A percentile compares a stretch with the other conserved stretches of the same genome.
Evolutionary conservation across 2,113 vertebrate genomes (phyloP).

Genomic region (Eptatretus burgeri): DNA sequence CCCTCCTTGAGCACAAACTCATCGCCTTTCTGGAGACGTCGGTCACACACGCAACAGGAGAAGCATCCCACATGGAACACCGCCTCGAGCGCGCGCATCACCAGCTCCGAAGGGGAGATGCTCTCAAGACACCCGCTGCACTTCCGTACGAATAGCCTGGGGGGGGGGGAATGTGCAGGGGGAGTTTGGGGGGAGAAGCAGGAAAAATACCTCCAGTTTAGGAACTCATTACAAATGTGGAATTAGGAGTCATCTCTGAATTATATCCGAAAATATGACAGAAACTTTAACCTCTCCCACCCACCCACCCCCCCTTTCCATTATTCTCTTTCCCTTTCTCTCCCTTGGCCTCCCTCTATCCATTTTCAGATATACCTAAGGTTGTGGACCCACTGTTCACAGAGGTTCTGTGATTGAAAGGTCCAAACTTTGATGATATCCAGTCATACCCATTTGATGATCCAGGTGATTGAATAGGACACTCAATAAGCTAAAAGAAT

Average conservation of each 20-base stretch:
- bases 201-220: no score
- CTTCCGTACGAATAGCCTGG: constrained; percentile 46
- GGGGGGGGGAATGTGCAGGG: neutral
- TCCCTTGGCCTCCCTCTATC: neutral
- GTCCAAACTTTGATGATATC: no score
- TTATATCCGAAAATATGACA: no score
- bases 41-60: constrained; percentile 58
- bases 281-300: neutral
- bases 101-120: constrained; percentile 40
- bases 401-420: no score
- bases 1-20: constrained; percentile 64
- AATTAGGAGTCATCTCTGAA: no score
- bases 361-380: no score
- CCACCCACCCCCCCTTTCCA: neutral
- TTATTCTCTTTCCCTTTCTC: neutral
- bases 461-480: no score
- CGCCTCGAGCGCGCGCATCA: constrained; percentile 47
- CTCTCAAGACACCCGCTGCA: constrained; percentile 48
- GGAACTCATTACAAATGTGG: no score
- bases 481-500: no score
- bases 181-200: neutral
- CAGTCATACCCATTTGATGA: no score
- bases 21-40: constrained; percentile 40
- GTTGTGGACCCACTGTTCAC: no score
- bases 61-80: constrained; percentile 58